phyloP scores from a whole-genome alignment of 1,140 invertebrate genomes.

The Neodiprion fabricii region DNA sequence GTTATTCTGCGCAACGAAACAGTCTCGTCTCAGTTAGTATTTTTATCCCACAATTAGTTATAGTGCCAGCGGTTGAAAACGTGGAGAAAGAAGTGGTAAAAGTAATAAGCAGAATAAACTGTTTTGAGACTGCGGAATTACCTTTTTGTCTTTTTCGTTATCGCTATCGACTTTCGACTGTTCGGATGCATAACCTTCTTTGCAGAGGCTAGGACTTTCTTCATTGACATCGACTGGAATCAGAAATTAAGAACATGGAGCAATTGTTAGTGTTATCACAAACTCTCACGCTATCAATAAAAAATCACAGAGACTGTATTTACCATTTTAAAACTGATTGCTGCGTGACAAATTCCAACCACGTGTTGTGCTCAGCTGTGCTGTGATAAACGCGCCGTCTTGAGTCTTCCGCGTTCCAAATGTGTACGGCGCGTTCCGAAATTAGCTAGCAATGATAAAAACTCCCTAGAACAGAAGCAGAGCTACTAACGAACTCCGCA shows the following conservation, averaged over 20 bases:
- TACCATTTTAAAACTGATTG: constrained; percentile 8
- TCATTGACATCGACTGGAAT: constrained; percentile 39
- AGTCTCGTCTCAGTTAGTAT: constrained; percentile 13
- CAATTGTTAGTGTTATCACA: not conserved
- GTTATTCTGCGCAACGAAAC: constrained; percentile 54
- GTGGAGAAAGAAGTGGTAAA: constrained; percentile 13
- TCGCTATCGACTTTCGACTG: constrained; percentile 75
- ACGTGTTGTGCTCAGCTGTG: no score
- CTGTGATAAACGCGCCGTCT: no score
- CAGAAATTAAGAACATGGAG: not conserved
- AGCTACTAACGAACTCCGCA: no score
- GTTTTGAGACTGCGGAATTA: constrained; percentile 37
- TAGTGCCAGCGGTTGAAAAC: no score
- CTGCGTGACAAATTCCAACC: not conserved
- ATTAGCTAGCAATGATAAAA: no score
- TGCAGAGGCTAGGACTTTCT: constrained; percentile 64
- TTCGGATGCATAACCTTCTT: constrained; percentile 73
- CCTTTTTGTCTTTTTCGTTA: constrained; percentile 72
- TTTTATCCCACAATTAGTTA: not conserved
- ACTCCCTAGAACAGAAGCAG: no score
- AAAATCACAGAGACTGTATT: not conserved
- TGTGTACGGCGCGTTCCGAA: no score
- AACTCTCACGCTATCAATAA: not conserved
- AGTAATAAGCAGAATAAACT: constrained; percentile 16
- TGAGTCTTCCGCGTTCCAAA: no score